A percentile compares a stretch with the other conserved stretches of the same genome.
These are phyloP conservation scores for Tiliqua scincoides DNA, from an alignment of 2,113 vertebrate genomes.

Conservation along the genomic window DNA sequence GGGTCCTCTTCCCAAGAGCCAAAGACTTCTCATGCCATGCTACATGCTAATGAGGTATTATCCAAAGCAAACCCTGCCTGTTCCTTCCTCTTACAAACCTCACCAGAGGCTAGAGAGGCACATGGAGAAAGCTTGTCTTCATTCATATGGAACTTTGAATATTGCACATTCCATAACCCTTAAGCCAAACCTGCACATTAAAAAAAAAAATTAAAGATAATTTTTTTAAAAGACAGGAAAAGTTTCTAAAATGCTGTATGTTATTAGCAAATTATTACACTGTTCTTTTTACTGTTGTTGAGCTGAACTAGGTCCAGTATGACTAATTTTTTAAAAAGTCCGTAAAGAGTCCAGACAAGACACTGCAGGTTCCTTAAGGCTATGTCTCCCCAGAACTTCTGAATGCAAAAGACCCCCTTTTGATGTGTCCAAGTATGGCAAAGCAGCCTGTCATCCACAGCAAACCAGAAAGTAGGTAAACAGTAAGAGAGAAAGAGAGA, in stretches of 20 bases:
- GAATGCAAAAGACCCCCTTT: constrained; percentile 58
- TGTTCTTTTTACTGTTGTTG: constrained; percentile 54
- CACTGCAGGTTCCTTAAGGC: constrained; percentile 88
- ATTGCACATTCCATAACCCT: constrained; percentile 72
- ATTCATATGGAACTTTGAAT: constrained; percentile 66
- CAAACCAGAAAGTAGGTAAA: constrained; percentile 64
- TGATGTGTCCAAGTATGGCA: constrained; percentile 58
- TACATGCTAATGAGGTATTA: constrained; percentile 72
- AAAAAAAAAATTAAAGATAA: constrained; percentile 22
- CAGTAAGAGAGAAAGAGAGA: not conserved
- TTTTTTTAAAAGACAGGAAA: constrained; percentile 7
- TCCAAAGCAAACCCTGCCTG: constrained; percentile 67
- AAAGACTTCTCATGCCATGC: constrained; percentile 55
- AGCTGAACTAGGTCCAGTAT: constrained; percentile 73
- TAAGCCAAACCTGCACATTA: constrained; percentile 70
- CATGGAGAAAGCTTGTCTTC: constrained; percentile 63
- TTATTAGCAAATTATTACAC: constrained; percentile 49
- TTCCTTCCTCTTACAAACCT: constrained; percentile 43
- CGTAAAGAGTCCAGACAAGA: constrained; percentile 77
- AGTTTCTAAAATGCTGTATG: constrained; percentile 36
- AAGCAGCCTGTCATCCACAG: constrained; percentile 64
- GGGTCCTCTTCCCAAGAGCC: constrained; percentile 27
- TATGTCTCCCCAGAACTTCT: constrained; percentile 79
- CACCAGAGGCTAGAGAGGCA: constrained; percentile 51
- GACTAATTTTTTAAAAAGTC: constrained; percentile 63